These are phyloP conservation scores for Chamaea fasciata DNA, from an alignment of 2,113 vertebrate species.

Conservation along the genomic window DNA sequence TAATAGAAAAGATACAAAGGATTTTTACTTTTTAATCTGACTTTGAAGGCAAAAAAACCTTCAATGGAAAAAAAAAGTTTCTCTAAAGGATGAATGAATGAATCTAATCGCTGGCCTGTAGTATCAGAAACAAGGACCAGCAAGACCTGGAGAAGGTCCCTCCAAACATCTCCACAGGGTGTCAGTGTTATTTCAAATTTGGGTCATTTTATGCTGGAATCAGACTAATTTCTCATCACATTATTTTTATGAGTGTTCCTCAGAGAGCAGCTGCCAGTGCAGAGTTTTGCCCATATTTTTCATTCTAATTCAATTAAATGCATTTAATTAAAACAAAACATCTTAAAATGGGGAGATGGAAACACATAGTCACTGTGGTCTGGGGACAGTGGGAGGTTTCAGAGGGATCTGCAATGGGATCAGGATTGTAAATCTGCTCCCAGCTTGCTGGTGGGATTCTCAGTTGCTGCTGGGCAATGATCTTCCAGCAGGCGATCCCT, in stretches of 20 bases:
- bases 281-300: not conserved
- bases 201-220: not conserved
- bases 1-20: not conserved
- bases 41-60: not conserved
- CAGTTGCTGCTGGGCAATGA: not conserved
- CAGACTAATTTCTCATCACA: not conserved
- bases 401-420: not conserved
- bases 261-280: not conserved
- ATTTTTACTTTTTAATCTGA: not conserved
- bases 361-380: not conserved
- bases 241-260: not conserved
- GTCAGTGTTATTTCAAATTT: conserved; percentile 68
- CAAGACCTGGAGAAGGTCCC: not conserved
- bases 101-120: not conserved
- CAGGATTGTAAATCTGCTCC: not conserved
- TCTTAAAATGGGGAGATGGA: not conserved
- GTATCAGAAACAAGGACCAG: not conserved
- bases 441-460: not conserved
- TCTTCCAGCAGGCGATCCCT: not conserved
- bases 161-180: conserved; percentile 60
- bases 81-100: not conserved
- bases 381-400: not conserved
- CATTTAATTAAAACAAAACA: not conserved
- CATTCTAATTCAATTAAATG: not conserved
- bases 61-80: not conserved